Base-by-base conservation (phyloP, 2,113 vertebrate genomes). In the Mus pahari region DNA sequence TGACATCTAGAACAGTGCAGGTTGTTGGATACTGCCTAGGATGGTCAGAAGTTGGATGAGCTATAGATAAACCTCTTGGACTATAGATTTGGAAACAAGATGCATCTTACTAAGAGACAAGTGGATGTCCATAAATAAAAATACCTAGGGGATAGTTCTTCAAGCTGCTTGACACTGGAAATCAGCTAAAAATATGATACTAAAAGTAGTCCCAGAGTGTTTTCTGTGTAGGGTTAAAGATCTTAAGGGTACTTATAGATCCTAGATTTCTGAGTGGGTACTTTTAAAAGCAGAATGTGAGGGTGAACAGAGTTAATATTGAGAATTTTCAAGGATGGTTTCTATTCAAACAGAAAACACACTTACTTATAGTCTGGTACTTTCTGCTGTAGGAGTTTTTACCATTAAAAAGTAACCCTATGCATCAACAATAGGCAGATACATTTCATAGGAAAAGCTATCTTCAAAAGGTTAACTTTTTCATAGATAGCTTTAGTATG, bases 161-260 rank as follows among this genome's bases (percentile, higher is more conserved):
- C 64, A 89, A 89, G 1, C 58, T 86, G 7, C 26, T 78, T 83
- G 14, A 84, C 22, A 78, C 17, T 73, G 58, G 33, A 93, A 58
- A 91, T 22, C 36, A 92, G 33, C 39, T 74, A 82, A 81, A 31
- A 45, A 86, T 4, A 31, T 48, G 62, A 79, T 88, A 26, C 16
- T 55, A 79, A 26, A 83, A 33, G 42, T 7, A 4, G 31, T 87
- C 91, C n/a, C 55, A 89, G 33, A 68, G 50, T 77, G 31, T 83
- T 74, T 95, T 94, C 42, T 93, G 31, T 60, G 55, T 78, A 20
- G 13, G 33, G 1, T 26, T 93, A 20, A 94, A 91, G 33, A 91
- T 58, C 26, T 66, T 89, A 95, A 58, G 16, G 31, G 31, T 79
- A 79, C 31, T 78, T 83, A 58, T 36, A 45, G 55, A 94, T 48